Evolutionary conservation across 2,888 invertebrate species (phyloP).

Genomic region (Philonicus albiceps): DNA sequence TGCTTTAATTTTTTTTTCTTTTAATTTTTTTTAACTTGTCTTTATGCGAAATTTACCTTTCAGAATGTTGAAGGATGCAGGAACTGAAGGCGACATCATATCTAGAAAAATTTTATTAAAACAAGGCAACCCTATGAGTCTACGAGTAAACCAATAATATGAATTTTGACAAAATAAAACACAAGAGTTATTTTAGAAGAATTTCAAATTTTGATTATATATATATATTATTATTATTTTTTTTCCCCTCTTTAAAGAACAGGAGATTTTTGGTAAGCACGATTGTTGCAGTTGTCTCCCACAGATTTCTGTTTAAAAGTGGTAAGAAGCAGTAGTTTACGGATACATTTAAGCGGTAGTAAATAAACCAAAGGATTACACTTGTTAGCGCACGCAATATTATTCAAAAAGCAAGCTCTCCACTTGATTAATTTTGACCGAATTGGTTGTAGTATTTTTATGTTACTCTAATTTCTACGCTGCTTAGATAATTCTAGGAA

Average conservation of each 20-base stretch:
- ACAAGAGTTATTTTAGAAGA: not conserved
- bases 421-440: slow-evolving; percentile 14
- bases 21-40: not conserved
- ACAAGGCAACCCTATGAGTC: slow-evolving; percentile 47
- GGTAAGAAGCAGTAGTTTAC: slow-evolving; percentile 13
- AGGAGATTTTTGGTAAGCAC: slow-evolving; percentile 42
- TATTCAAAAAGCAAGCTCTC: slow-evolving; percentile 34
- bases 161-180: slow-evolving; percentile 11
- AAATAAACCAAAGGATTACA: slow-evolving; percentile 36
- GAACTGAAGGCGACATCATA: slow-evolving; percentile 79
- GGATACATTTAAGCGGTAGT: slow-evolving; percentile 30
- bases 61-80: slow-evolving; percentile 86
- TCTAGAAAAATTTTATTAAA: slow-evolving; percentile 52
- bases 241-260: slow-evolving; percentile 43
- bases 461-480: slow-evolving; percentile 19
- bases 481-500: not conserved
- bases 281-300: slow-evolving; percentile 48
- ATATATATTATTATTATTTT: slow-evolving; percentile 38
- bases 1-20: not conserved
- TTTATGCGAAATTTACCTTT: slow-evolving; percentile 71
- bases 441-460: not conserved
- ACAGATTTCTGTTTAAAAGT: slow-evolving; percentile 24
- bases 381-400: slow-evolving; percentile 40
- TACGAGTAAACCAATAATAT: slow-evolving; percentile 43
- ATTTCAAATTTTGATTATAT: slow-evolving; percentile 39